Conservation (phyloP, 2,888 invertebrate species). For the Drosophila meridiana region DNA sequence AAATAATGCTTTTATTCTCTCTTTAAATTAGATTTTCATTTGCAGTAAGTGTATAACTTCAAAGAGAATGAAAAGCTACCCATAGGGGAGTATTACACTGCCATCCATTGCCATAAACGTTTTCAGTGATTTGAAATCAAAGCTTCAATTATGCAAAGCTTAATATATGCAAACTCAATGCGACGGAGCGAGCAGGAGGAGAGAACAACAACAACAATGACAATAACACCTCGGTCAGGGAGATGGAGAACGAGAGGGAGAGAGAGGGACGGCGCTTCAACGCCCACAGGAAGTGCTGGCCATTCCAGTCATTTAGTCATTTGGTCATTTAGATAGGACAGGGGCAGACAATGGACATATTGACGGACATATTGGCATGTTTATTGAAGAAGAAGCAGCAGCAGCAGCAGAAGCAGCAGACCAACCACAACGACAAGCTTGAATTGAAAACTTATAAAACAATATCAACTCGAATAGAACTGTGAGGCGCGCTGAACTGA, state of each 20-base stretch:
- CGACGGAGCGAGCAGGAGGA: slow-evolving; percentile 10
- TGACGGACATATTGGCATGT: slow-evolving; percentile 18
- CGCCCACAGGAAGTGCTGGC: slow-evolving; percentile 50
- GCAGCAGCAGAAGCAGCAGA: slow-evolving; percentile 13
- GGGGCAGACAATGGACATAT: slow-evolving; percentile 9
- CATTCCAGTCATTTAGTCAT: slow-evolving; percentile 56
- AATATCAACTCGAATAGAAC: slow-evolving; percentile 65
- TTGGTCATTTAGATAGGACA: slow-evolving; percentile 41
- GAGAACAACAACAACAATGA: slow-evolving; percentile 26
- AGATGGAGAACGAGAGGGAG: neutral
- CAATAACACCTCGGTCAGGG: slow-evolving; percentile 25
- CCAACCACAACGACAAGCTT: slow-evolving; percentile 45
- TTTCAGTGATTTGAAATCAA: slow-evolving; percentile 52
- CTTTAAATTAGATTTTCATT: neutral
- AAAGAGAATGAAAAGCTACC: neutral
- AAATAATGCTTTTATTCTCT: neutral
- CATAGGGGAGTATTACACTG: neutral
- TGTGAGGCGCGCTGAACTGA: slow-evolving; percentile 48
- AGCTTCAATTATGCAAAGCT: slow-evolving; percentile 60
- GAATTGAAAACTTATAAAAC: slow-evolving; percentile 78
- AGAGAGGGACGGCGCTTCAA: neutral
- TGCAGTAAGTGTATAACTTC: neutral
- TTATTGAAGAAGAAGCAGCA: slow-evolving; percentile 1
- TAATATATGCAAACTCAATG: slow-evolving; percentile 56
- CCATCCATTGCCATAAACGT: slow-evolving; percentile 38